These are phyloP conservation scores for Aleiodes testaceus DNA, from an alignment of 2,888 invertebrate species.

Conservation along the genomic window DNA sequence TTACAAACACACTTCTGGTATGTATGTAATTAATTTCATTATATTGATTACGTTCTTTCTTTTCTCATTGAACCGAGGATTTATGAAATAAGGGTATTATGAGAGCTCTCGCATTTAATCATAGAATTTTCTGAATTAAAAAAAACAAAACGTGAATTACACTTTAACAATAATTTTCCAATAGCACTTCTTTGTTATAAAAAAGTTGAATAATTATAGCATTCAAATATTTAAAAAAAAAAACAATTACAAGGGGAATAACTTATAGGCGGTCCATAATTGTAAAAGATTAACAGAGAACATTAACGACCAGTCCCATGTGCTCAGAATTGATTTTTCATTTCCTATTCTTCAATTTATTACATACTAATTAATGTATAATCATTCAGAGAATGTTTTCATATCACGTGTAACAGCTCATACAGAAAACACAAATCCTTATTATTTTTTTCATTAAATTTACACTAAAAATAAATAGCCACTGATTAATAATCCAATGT, in stretches of 20 bases:
- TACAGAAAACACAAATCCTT: slow-evolving; percentile 1
- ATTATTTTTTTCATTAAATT: slow-evolving; percentile 47
- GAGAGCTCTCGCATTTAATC: slow-evolving; percentile 1
- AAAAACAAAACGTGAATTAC: slow-evolving; percentile 12
- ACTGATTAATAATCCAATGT: slow-evolving; percentile 48
- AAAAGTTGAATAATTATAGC: slow-evolving; percentile 1
- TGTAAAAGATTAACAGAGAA: too few species aligned
- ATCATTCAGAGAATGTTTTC: slow-evolving; percentile 3
- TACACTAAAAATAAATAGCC: slow-evolving; percentile 55
- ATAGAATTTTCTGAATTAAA: neutral
- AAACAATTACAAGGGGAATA: slow-evolving; percentile 9
- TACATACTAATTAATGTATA: slow-evolving; percentile 1
- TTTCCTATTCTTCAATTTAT: neutral
- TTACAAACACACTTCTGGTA: slow-evolving; percentile 11
- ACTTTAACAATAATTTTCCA: neutral
- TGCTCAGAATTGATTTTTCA: too few species aligned
- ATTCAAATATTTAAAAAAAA: neutral
- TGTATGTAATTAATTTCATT: neutral
- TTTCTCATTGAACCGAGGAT: too few species aligned
- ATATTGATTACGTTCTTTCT: neutral
- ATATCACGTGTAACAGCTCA: slow-evolving; percentile 44
- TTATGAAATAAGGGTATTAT: too few species aligned
- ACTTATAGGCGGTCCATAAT: neutral
- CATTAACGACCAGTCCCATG: too few species aligned
- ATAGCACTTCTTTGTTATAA: neutral